Conservation (phyloP, 2,797 vertebrate genomes). For the Labeo calbasu region DNA sequence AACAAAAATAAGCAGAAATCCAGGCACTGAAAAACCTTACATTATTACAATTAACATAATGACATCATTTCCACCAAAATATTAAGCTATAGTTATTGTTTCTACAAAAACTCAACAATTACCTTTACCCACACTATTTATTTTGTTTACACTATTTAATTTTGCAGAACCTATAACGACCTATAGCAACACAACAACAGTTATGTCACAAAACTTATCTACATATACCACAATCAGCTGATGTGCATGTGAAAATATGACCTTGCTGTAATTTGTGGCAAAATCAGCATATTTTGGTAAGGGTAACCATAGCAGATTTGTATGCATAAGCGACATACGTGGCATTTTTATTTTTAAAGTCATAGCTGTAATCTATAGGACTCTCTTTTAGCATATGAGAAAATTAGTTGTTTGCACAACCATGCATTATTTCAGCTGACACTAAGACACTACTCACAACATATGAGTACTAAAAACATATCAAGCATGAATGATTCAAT, state of each 20-base stretch:
- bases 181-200: no score
- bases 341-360: not conserved
- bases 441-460: not conserved
- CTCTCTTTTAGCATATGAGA: not conserved
- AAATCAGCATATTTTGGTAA: not conserved
- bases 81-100: not conserved
- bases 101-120: no score
- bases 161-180: not conserved
- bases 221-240: not conserved
- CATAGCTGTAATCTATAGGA: not conserved
- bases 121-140: no score
- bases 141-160: no score
- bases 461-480: not conserved
- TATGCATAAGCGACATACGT: not conserved
- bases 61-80: not conserved
- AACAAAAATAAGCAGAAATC: not conserved
- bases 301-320: not conserved
- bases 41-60: not conserved
- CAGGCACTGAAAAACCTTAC: not conserved
- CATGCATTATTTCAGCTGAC: not conserved
- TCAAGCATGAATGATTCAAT: not conserved
- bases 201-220: not conserved
- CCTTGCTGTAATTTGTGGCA: not conserved
- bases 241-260: not conserved
- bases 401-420: not conserved